Base-by-base conservation (phyloP, 1,140 invertebrate species). In the Nasonia giraulti region DNA sequence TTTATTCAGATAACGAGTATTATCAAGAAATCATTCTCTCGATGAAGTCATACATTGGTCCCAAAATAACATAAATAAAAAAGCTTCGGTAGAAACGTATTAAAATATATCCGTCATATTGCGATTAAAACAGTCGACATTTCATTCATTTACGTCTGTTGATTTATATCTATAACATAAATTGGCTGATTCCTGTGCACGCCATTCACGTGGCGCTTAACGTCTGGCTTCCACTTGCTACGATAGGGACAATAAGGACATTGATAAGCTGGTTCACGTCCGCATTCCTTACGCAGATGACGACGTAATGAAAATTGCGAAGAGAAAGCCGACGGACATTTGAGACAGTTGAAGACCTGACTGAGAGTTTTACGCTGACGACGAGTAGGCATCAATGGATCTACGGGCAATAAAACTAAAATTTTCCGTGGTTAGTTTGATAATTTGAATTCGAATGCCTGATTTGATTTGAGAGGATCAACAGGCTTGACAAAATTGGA, bases 261-360 rank as follows among this genome's bases (percentile, higher is more conserved):
- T 79, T 93, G 91, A 88, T 93, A 95, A 69, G 93, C 92, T 0
- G 94, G 94, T 86, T 93, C 94, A 82, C 94, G 93, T 37, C 95
- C 95, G 88, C 95, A 96, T 85, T 96, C 95, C 86, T 95, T 95
- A 84, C 94, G 94, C 84, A 95, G 92, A 88, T 96, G 95, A 94
- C 88, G 94, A 91, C 85, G 92, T 88, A 84, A 93, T 90, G 82
- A 93, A 90, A 90, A 95, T 92, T 55, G 91, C 90, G 85, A 93
- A 91, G 85, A 93, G 87, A 95, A 95, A 74, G 92, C 89, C 14
- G 92, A 93, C 2, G 92, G 93, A 86, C 95, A 95, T 62, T 92
- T 92, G 73, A 91, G 91, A 27, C 50, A 62, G 1, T 4, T 14
- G 76, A 62, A 78, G 1, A 33, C 27, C 40, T 78, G 76, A 8